Evolutionary conservation across 2,888 invertebrate species (phyloP), one percentile per base, ranked within the genome.

Genomic region (Lasioglossum malachurum): DNA sequence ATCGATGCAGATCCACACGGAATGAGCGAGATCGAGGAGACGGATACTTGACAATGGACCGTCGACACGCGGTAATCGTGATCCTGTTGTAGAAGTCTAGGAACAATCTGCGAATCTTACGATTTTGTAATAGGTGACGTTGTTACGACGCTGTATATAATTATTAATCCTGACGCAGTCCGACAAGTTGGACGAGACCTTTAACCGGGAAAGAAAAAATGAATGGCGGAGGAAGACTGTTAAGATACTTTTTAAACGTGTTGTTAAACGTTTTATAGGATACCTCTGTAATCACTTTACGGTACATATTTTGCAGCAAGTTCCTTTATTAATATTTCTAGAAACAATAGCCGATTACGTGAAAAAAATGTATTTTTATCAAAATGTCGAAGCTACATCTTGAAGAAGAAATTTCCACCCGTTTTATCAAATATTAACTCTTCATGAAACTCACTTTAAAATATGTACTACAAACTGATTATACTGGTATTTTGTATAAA

Each of bases 131-230:
- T 83, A 86, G 80, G 76, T 49, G 71, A 88, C 74, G 82, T 88
- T 88, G 82, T 88, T 88, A 87, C 85, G 88, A 92, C 87, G 87
- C 88, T 93, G 93, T 93, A 93, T 92, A 93, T 93, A 93, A 89
- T 90, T 86, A 81, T 80, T 82, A 83, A 75, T 78, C 67, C 75
- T 31, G 78, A 71, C 41, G 71, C 71, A 41, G 71, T 71, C 38
- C 71, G 41, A 71, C 69, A 71, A 71, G 41, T 71, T 71, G 10
- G 71, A 71, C 23, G 41, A 41, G 71, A 71, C n/a, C 71, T 71
- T 38, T 41, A 12, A 12, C 71, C 1, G 12, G 57, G 12, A 12
- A 57, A 57, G 57, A 12, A 12, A n/a, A 57, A 4, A n/a, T 10
- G n/a, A 12, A 57, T 12, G 57, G 1, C n/a, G 4, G 23, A 57